Evolutionary conservation across 2,888 invertebrate species (phyloP).

Genomic region (Lymantria dispar): DNA sequence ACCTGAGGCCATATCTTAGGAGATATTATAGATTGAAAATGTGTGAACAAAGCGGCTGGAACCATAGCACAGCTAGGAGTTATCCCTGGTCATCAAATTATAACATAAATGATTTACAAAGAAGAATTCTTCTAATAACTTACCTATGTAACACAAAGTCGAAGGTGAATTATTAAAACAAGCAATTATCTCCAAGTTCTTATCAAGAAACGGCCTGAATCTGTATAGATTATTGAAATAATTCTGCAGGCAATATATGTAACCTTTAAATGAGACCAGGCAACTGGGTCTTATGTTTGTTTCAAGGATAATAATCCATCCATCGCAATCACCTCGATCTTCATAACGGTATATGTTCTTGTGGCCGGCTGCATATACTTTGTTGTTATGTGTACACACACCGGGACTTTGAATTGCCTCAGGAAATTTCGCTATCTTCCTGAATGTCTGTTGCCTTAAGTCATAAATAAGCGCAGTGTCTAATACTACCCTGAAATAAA

Average conservation of each 20-base stretch:
- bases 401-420: slow-evolving; percentile 66
- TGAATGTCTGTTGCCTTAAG: slow-evolving; percentile 50
- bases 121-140: slow-evolving; percentile 16
- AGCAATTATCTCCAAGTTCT: slow-evolving; percentile 41
- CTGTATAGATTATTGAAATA: slow-evolving; percentile 58
- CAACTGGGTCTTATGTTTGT: slow-evolving; percentile 50
- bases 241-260: slow-evolving; percentile 63
- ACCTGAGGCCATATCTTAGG: too few species aligned
- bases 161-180: slow-evolving; percentile 51
- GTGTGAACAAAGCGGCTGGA: too few species aligned
- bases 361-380: slow-evolving; percentile 55
- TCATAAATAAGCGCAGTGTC: slow-evolving; percentile 58
- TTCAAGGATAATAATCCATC: slow-evolving; percentile 44
- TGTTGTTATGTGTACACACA: slow-evolving; percentile 51
- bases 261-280: slow-evolving; percentile 55
- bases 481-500: slow-evolving; percentile 61
- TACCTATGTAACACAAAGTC: slow-evolving; percentile 59
- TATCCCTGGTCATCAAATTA: too few species aligned
- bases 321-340: slow-evolving; percentile 38
- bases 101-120: too few species aligned
- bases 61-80: too few species aligned
- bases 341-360: slow-evolving; percentile 58
- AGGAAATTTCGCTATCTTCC: slow-evolving; percentile 55
- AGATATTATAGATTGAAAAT: too few species aligned
- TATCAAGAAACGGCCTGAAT: slow-evolving; percentile 53